Evolutionary conservation across 2,888 invertebrate species (phyloP).

Genomic region (Luperina testacea): DNA sequence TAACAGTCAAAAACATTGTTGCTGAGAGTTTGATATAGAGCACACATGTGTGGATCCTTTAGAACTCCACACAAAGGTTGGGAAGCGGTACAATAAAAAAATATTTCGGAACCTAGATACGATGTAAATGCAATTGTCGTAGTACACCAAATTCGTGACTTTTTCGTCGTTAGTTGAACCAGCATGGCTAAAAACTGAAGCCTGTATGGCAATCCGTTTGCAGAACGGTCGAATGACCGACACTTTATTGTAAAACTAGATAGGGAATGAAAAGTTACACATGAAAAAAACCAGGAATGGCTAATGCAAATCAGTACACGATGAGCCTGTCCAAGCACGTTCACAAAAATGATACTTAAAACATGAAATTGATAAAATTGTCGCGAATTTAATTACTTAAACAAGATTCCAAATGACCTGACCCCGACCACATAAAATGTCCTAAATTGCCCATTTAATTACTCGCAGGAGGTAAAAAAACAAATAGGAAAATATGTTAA

Average conservation of each 20-base stretch:
- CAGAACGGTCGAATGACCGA: slow-evolving; percentile 13
- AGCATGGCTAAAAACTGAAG: slow-evolving; percentile 42
- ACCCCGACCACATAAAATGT: slow-evolving; percentile 32
- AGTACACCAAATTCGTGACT: slow-evolving; percentile 35
- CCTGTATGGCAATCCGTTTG: slow-evolving; percentile 49
- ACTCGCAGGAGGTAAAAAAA: slow-evolving; percentile 50
- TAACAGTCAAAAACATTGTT: slow-evolving; percentile 73
- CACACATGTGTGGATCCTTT: slow-evolving; percentile 66
- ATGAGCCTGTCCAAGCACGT: not conserved
- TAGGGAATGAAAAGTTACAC: slow-evolving; percentile 16
- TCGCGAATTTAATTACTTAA: slow-evolving; percentile 11
- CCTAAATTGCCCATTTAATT: slow-evolving; percentile 51
- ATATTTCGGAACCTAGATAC: slow-evolving; percentile 33
- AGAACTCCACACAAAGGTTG: slow-evolving; percentile 61
- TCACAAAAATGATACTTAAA: slow-evolving; percentile 14
- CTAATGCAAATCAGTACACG: slow-evolving; percentile 25
- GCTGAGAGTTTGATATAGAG: slow-evolving; percentile 61
- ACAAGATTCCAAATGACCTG: slow-evolving; percentile 16
- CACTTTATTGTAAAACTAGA: slow-evolving; percentile 30
- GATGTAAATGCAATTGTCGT: slow-evolving; percentile 39
- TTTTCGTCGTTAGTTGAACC: slow-evolving; percentile 36
- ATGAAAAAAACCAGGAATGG: not conserved
- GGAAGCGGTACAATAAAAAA: slow-evolving; percentile 38
- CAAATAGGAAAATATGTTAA: slow-evolving; percentile 52
- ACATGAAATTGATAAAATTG: slow-evolving; percentile 26